These are phyloP conservation scores for Trididemnum clinides DNA, from an alignment of 23 tunicate genomes.

Conservation along the genomic window DNA sequence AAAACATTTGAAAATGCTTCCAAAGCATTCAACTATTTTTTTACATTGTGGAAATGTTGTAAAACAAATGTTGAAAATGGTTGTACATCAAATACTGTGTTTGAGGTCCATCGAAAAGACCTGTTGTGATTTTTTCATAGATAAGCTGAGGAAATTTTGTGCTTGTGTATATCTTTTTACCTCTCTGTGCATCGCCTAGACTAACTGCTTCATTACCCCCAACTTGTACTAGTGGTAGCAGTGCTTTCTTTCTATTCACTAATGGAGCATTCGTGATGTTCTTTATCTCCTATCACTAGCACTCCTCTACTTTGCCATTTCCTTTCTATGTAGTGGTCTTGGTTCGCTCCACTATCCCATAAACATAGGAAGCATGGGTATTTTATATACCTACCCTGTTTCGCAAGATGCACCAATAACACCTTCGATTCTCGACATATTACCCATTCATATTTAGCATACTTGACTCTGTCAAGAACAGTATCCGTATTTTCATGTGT, in stretches of 20 bases:
- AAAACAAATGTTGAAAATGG: background rate
- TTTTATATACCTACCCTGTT: slow-evolving; percentile 12
- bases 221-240: slow-evolving; percentile 12
- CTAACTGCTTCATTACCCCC: slow-evolving; percentile 12
- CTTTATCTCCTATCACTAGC: background rate
- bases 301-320: slow-evolving; percentile 11
- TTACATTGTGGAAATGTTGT: background rate
- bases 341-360: slow-evolving; percentile 5
- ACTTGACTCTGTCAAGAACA: background rate
- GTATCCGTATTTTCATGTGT: background rate
- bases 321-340: background rate
- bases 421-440: background rate
- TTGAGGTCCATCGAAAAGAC: slow-evolving; percentile 24
- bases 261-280: slow-evolving; percentile 16
- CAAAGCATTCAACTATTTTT: background rate
- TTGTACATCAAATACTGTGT: too few relatives aligned
- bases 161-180: background rate
- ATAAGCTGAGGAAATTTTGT: background rate
- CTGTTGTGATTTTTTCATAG: slow-evolving; percentile 22
- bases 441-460: background rate
- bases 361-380: background rate
- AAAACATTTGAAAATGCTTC: background rate
- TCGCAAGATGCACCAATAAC: background rate
- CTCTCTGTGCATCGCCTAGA: slow-evolving; percentile 12
- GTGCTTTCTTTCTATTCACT: background rate